Conservation (phyloP, 2,797 vertebrate species). For the Nyctibius grandis region DNA sequence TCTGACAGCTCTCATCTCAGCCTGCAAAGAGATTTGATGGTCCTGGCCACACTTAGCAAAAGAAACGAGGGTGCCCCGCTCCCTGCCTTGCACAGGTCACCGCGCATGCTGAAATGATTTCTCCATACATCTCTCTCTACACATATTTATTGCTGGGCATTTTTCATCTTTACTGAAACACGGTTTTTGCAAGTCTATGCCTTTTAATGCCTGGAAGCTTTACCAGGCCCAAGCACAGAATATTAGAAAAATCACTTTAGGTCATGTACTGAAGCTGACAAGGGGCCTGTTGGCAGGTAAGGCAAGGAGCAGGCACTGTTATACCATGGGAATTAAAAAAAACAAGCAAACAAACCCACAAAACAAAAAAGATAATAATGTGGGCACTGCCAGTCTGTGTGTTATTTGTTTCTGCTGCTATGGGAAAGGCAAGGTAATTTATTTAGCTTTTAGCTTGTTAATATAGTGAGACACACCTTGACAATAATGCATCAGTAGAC, state of each 20-base stretch:
- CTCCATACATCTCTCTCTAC: not conserved
- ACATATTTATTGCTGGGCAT: not conserved
- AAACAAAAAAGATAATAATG: not conserved
- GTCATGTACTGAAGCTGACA: not conserved
- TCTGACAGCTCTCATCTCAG: not conserved
- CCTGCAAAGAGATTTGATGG: not conserved
- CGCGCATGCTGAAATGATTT: not conserved
- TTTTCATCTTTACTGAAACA: not conserved
- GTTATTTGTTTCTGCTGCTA: not conserved
- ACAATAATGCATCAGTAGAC: not conserved
- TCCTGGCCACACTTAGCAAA: not conserved
- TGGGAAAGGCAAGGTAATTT: not conserved
- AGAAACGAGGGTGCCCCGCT: not conserved
- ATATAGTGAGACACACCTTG: not conserved
- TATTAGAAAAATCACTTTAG: not conserved
- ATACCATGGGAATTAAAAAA: not conserved
- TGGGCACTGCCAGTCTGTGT: not conserved
- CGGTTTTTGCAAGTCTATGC: not conserved
- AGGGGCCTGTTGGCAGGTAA: not conserved
- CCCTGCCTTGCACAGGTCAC: not conserved
- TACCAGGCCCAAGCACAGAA: not conserved
- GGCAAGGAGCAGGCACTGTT: not conserved
- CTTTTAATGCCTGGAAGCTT: not conserved
- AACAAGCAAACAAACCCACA: not conserved
- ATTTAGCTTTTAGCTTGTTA: conserved; percentile 31